These are phyloP conservation scores for Bruchidius siliquastri DNA, from an alignment of 2,888 invertebrate genomes.

Conservation along the genomic window DNA sequence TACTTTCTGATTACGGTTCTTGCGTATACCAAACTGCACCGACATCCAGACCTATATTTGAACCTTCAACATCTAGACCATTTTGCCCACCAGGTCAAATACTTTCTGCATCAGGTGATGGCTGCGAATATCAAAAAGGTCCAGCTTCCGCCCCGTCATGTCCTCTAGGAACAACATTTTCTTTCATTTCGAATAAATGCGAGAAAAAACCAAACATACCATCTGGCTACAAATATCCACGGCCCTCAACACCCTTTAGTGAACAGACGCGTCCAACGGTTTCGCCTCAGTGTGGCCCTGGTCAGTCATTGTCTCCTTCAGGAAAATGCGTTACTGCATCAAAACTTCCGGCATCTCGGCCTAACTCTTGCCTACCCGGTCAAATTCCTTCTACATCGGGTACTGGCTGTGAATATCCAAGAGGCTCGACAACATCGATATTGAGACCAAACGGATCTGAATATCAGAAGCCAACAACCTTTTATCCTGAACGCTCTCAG, in stretches of 20 bases:
- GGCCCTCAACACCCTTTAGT: background rate
- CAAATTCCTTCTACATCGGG: slow-evolving; percentile 1
- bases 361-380: slow-evolving; percentile 30
- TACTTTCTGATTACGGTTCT: background rate
- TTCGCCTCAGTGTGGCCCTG: slow-evolving; percentile 12
- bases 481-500: background rate
- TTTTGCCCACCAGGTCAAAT: slow-evolving; percentile 14
- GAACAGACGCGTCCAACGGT: slow-evolving; percentile 9
- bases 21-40: background rate
- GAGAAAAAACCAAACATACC: slow-evolving; percentile 14
- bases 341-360: background rate
- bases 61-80: slow-evolving; percentile 3
- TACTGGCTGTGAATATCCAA: slow-evolving; percentile 3
- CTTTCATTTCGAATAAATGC: slow-evolving; percentile 5
- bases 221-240: slow-evolving; percentile 6
- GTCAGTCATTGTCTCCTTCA: slow-evolving; percentile 14
- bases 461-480: background rate
- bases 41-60: background rate
- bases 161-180: background rate
- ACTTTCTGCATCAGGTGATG: slow-evolving; percentile 9
- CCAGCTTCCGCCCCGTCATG: background rate
- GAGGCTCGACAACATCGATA: background rate
- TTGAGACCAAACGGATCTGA: slow-evolving; percentile 6
- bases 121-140: slow-evolving; percentile 1
- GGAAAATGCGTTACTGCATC: slow-evolving; percentile 7